Conservation (phyloP, 2,888 invertebrate genomes). For the Orthosia gothica region DNA sequence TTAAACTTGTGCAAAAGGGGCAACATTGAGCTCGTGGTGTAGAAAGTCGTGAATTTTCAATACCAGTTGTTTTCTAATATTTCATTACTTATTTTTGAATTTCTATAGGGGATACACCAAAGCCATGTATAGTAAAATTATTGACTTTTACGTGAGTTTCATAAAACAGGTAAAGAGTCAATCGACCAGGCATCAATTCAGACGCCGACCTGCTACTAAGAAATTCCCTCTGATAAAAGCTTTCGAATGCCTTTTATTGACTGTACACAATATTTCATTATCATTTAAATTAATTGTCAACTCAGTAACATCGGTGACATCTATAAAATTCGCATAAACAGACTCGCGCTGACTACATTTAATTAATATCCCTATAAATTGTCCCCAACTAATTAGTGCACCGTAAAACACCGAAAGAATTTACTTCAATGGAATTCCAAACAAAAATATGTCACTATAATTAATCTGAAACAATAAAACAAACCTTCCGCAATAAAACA, state of each 20-base stretch:
- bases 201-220: no score
- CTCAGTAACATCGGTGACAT: conserved; percentile 37
- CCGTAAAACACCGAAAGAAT: conserved; percentile 34
- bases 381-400: conserved; percentile 36
- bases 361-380: conserved; percentile 47
- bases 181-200: no score
- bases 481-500: background rate
- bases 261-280: background rate
- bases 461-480: conserved; percentile 18
- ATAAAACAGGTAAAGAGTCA: no score
- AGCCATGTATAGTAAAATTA: no score
- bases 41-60: background rate
- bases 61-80: no score
- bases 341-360: conserved; percentile 5
- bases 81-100: no score
- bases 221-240: background rate
- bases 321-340: conserved; percentile 57
- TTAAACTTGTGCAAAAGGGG: background rate
- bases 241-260: background rate
- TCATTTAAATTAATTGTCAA: conserved; percentile 9
- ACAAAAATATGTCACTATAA: conserved; percentile 26
- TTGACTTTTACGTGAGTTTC: no score
- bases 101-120: no score
- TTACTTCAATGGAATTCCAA: conserved; percentile 20
- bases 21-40: background rate